A percentile compares a stretch with the other conserved stretches of the same genome.
Conservation (phyloP, 2,797 vertebrate species). For the Thunnus albacares region DNA sequence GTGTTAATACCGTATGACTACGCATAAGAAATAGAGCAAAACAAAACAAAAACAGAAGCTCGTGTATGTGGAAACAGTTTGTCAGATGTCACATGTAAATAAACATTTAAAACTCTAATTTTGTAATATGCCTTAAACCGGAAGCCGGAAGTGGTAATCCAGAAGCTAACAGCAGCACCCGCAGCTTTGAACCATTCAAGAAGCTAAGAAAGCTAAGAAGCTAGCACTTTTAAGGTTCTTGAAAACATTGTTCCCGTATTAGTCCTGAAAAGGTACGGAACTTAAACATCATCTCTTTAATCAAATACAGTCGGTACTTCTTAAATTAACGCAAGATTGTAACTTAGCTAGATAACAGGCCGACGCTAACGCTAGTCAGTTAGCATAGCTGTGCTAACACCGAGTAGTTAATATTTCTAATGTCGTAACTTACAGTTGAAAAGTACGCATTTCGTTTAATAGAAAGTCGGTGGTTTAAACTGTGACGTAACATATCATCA, state of each 20-base stretch:
- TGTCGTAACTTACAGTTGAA: not conserved
- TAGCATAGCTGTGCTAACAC: slow-evolving; percentile 31
- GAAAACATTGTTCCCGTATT: not conserved
- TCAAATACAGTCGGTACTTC: not conserved
- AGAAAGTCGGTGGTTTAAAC: accelerated
- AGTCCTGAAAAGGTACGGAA: slow-evolving; percentile 33
- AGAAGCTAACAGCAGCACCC: not conserved
- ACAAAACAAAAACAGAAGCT: not conserved
- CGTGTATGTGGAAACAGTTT: not conserved
- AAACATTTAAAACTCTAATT: slow-evolving; percentile 56
- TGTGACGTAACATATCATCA: not conserved
- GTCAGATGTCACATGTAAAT: not conserved
- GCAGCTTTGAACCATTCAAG: slow-evolving; percentile 17
- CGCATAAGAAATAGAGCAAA: not conserved
- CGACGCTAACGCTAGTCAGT: slow-evolving; percentile 46
- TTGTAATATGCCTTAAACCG: slow-evolving; percentile 40
- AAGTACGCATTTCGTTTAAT: not conserved
- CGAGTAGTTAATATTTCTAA: not conserved
- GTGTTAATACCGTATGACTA: not conserved
- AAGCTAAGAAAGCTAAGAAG: slow-evolving; percentile 44
- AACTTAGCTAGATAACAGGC: slow-evolving; percentile 39
- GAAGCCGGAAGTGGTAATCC: slow-evolving; percentile 55
- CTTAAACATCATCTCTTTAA: not conserved
- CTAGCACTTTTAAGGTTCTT: slow-evolving; percentile 36
- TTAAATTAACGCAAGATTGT: slow-evolving; percentile 9